Base-by-base conservation (phyloP, 2,113 vertebrate genomes). In the Scatophagus argus region DNA sequence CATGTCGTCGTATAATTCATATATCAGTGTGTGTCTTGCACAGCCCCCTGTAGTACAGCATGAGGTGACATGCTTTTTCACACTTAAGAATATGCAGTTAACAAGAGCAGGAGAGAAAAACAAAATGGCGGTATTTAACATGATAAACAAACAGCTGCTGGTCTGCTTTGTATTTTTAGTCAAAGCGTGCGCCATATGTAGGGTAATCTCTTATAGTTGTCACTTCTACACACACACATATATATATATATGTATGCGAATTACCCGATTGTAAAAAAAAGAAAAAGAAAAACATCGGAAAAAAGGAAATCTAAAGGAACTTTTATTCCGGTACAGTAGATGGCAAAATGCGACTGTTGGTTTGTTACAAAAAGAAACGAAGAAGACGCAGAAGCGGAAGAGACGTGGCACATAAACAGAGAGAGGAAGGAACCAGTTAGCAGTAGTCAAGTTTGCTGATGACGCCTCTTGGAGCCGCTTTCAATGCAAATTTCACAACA, bases 351-450 rank as follows among this genome's bases (percentile, higher is more conserved):
- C 12, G 0, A 6, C 1, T 11, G 21, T 7, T 16, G 1, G 4
- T n/a, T 9, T 14, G 8, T 36, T 0, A 31, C 6, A 3, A 12
- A n/a, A 38, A 74, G 0, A 17, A 64, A 55, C 51, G 80, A 88
- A 61, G 79, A 82, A 79, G 72, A 76, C 0, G 10, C 21, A 23
- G 41, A 84, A 81, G 77, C 90, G 92, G 92, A 92, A 92, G 89
- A 88, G 91, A 93, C 92, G 92, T 93, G 92, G 92, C 92, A 93
- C 71, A 90, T 84, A 92, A 89, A 92, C 91, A 92, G 44, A 82
- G 23, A 51, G 73, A 89, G 84, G 84, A 88, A 88, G 83, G 32
- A 62, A 56, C 0, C 39, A 64, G 77, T 69, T 51, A 60, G 23
- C 39, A 25, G 39, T 59, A 32, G 36, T 7, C 14, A 56, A 86